Evolutionary conservation across 2,113 vertebrate species (phyloP), one percentile per base, ranked within the genome.

Genomic region (Megatriorchis doriae): DNA sequence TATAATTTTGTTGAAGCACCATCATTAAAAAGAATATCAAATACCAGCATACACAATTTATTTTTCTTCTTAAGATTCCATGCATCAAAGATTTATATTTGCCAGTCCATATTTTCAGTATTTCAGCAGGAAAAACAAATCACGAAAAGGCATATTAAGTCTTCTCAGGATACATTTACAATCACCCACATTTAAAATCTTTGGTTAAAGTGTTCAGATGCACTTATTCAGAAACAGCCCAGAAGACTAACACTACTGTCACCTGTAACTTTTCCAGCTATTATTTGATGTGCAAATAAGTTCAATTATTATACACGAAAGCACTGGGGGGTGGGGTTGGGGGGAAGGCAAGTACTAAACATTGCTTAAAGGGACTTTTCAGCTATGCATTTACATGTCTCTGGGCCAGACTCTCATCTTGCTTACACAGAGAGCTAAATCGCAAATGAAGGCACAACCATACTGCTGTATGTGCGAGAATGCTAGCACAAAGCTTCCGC

Each of bases 371-470:
- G 40, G 19, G 31, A 59, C 38, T 84, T 86, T 55, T 86, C 43
- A 85, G 38, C 55, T 63, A 52, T 13, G 59, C 43, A 25, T 84
- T 36, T 58, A 47, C 34, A 13, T 11, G 7, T 45, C 32, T 59
- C 58, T 48, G 32, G 32, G n/a, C 31, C 71, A 92, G 71, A 40
- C 42, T 86, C 48, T 79, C 79, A 59, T 47, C 80, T 65, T 67
- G 42, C 36, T 66, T 61, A 42, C 47, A 52, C 25, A 75, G 26
- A 43, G 15, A 31, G 42, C 11, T 14, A 50, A 63, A 73, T 19
- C 3, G 1, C 65, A 67, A 67, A 22, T 0, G 2, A 58, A 92
- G 34, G 9, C 52, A n/a, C 8, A 10, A 27, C 43, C 1, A 1
- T 2, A 9, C 13, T 2, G 16, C 27, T 12, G 4, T 8, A 29